These are phyloP conservation scores for Caenorhabditis latens DNA, from an alignment of 1,140 invertebrate species.

Conservation along the genomic window DNA sequence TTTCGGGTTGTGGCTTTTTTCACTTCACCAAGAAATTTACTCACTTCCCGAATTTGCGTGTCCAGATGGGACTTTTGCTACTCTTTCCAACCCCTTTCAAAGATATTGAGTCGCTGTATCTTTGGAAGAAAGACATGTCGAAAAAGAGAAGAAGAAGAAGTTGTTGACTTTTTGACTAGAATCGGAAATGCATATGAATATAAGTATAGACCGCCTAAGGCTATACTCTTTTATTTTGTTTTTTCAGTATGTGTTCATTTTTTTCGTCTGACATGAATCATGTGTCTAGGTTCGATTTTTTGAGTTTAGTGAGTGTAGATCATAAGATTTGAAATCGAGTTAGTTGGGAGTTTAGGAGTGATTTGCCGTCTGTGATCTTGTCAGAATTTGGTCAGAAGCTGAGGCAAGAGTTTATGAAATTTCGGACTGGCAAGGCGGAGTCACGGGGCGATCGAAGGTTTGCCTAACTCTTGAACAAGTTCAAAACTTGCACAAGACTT, in stretches of 20 bases:
- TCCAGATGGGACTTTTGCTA: conserved; percentile 28
- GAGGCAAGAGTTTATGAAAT: too few relatives aligned
- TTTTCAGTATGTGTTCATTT: neutral
- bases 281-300: neutral
- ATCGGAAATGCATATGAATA: conserved; percentile 45
- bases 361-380: too few relatives aligned
- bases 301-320: too few relatives aligned
- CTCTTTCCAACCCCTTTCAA: conserved; percentile 23
- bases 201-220: conserved; percentile 5
- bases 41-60: neutral
- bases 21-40: conserved; percentile 21
- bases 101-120: conserved; percentile 7
- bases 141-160: neutral
- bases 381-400: too few relatives aligned
- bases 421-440: too few relatives aligned
- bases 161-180: conserved; percentile 43
- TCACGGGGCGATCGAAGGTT: too few relatives aligned
- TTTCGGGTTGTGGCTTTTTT: conserved; percentile 4
- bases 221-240: conserved; percentile 12
- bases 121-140: too few relatives aligned
- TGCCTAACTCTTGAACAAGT: too few relatives aligned
- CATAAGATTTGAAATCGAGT: too few relatives aligned
- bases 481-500: too few relatives aligned
- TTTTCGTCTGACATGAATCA: neutral
- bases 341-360: too few relatives aligned